Percentiles rank a stretch among this genome's conserved stretches.
phyloP scores from a whole-genome alignment of 2,888 invertebrate genomes.

The Drosophila putrida region DNA sequence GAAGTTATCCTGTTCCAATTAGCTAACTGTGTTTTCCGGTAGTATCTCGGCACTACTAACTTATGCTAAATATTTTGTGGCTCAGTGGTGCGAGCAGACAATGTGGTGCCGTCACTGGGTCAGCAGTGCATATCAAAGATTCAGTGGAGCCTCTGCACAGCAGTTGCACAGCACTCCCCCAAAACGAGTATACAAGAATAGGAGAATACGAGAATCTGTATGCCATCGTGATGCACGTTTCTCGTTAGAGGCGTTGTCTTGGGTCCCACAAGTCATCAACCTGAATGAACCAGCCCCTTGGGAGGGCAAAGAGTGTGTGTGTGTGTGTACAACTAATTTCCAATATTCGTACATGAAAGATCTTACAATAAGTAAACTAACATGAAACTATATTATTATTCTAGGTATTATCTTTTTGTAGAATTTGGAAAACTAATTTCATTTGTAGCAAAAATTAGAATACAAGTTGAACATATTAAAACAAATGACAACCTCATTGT shows the following conservation, averaged over 20 bases:
- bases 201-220: constrained; percentile 19
- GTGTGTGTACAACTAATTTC: neutral
- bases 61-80: constrained; percentile 31
- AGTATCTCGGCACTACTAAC: constrained; percentile 46
- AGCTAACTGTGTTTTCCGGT: too few relatives aligned
- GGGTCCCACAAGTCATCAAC: constrained; percentile 4
- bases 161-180: constrained; percentile 16
- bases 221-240: constrained; percentile 73
- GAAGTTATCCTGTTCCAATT: too few relatives aligned
- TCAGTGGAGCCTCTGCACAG: constrained; percentile 32
- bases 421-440: too few relatives aligned
- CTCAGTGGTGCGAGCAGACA: constrained; percentile 39
- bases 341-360: too few relatives aligned
- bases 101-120: constrained; percentile 18
- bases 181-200: neutral
- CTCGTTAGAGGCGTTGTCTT: constrained; percentile 16
- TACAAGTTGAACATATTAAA: too few relatives aligned
- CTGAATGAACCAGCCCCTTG: neutral
- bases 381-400: too few relatives aligned
- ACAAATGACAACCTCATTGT: too few relatives aligned
- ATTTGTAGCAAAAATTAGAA: too few relatives aligned
- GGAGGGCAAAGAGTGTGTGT: neutral
- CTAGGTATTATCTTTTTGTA: too few relatives aligned
- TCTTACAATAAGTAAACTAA: too few relatives aligned
- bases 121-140: constrained; percentile 33